Percentiles rank a stretch among this genome's conserved stretches.
Evolutionary conservation across 2,797 vertebrate species (phyloP).

Genomic region (Petrocephalus sullivani): DNA sequence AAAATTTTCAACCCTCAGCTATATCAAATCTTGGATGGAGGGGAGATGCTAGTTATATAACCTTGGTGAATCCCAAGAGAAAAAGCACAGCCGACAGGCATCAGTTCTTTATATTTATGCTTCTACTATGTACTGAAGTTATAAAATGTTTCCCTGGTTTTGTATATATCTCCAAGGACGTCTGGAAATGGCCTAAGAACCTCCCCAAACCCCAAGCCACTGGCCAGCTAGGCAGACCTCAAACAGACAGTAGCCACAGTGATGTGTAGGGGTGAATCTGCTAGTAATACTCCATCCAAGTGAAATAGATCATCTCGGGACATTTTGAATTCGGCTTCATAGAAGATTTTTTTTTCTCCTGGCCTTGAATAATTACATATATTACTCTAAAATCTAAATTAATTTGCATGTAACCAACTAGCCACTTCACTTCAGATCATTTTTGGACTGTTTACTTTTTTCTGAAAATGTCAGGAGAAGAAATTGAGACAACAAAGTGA

Average conservation of each 20-base stretch:
- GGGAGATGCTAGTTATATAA: background rate
- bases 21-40: background rate
- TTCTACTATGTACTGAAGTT: background rate
- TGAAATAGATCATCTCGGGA: background rate
- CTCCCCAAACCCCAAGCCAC: background rate
- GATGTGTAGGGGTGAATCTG: background rate
- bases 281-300: background rate
- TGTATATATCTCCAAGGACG: background rate
- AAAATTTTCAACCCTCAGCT: background rate
- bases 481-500: background rate
- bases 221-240: background rate
- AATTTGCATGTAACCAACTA: background rate
- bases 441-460: background rate
- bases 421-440: background rate
- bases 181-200: background rate
- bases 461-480: background rate
- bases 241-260: background rate
- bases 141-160: background rate
- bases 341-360: background rate
- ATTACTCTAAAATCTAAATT: background rate
- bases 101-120: background rate
- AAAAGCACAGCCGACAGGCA: background rate
- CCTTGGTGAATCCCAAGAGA: background rate
- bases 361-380: background rate
- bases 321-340: background rate